These are phyloP conservation scores for Bembecia ichneumoniformis DNA, from an alignment of 2,888 invertebrate genomes.

Conservation along the genomic window DNA sequence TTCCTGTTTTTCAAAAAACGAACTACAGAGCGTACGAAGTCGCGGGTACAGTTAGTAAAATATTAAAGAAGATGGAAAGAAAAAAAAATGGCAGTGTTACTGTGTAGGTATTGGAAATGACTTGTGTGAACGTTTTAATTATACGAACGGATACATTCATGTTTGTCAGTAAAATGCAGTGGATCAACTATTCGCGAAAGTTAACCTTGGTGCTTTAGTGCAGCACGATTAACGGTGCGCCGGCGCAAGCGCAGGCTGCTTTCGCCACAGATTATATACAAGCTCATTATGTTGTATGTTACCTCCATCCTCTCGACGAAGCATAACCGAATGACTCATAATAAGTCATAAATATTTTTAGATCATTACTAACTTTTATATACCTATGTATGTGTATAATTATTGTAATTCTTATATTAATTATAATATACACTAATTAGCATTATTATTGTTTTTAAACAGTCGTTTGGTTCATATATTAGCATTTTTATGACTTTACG, in stretches of 20 bases:
- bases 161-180: background rate
- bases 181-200: slow-evolving; percentile 45
- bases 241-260: slow-evolving; percentile 32
- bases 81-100: no score
- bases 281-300: background rate
- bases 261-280: slow-evolving; percentile 32
- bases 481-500: no score
- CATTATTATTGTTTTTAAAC: background rate
- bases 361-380: slow-evolving; percentile 22
- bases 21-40: no score
- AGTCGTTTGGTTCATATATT: background rate
- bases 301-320: slow-evolving; percentile 13
- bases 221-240: slow-evolving; percentile 38
- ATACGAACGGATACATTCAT: background rate
- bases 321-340: slow-evolving; percentile 35
- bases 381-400: background rate
- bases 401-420: background rate
- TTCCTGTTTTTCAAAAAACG: no score
- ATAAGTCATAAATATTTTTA: slow-evolving; percentile 55
- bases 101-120: no score
- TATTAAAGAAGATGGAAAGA: no score
- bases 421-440: background rate
- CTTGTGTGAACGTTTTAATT: no score
- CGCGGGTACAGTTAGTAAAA: no score
- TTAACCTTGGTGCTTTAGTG: slow-evolving; percentile 52